Conservation (phyloP, 2,113 vertebrate species). For the Rhizomys pruinosus region DNA sequence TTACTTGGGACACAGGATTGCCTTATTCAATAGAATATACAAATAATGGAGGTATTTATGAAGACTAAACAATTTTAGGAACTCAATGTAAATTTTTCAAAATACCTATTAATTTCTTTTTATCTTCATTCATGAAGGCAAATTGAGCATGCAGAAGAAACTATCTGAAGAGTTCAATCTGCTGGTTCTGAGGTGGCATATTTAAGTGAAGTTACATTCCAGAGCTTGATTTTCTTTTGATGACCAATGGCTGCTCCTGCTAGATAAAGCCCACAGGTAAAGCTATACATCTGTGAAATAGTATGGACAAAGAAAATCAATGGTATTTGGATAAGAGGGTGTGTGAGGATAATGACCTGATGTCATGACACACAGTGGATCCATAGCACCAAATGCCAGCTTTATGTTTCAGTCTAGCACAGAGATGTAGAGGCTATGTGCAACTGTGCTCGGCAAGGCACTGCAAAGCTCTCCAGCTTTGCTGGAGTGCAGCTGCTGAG, state of each 20-base stretch:
- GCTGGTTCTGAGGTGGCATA: neutral
- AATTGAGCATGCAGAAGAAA: neutral
- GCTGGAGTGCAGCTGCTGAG: neutral
- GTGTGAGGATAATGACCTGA: neutral
- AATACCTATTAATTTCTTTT: neutral
- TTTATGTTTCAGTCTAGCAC: neutral
- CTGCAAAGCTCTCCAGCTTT: neutral
- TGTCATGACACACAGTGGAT: neutral
- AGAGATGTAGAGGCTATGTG: neutral
- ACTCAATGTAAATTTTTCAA: neutral
- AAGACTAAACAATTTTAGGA: neutral
- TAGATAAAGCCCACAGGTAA: neutral
- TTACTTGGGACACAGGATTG: neutral
- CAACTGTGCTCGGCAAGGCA: neutral
- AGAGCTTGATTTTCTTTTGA: constrained; percentile 22
- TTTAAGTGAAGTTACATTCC: neutral
- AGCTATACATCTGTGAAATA: neutral
- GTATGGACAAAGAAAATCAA: neutral
- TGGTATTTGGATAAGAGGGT: neutral
- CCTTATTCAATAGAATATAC: neutral
- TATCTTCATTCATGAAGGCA: neutral
- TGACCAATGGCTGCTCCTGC: neutral
- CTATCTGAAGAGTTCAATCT: neutral
- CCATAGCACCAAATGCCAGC: fast-evolving
- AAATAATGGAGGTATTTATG: neutral